A percentile compares a stretch with the other conserved stretches of the same genome.
These are phyloP conservation scores for Rhinella marina DNA, from an alignment of 2,797 vertebrate genomes.

Conservation along the genomic window DNA sequence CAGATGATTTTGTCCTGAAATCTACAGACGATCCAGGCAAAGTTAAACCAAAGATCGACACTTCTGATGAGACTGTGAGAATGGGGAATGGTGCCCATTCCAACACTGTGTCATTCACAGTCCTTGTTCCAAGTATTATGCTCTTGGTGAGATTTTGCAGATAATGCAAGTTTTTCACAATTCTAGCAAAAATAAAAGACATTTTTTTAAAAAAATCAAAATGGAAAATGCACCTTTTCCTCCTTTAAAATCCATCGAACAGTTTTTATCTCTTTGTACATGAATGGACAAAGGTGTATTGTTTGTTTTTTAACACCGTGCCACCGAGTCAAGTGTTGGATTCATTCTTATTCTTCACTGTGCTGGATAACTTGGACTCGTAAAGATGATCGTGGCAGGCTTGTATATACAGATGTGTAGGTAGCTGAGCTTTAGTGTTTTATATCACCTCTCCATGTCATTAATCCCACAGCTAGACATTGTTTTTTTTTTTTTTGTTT, in stretches of 20 bases:
- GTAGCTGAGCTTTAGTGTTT: conserved; percentile 76
- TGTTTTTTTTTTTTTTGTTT: conserved; percentile 60
- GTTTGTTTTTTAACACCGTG: conserved; percentile 75
- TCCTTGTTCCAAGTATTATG: conserved; percentile 70
- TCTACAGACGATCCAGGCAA: conserved; percentile 68
- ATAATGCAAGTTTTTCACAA: conserved; percentile 76
- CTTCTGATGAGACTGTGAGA: conserved; percentile 63
- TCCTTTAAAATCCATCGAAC: conserved; percentile 78
- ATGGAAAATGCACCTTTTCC: conserved; percentile 76
- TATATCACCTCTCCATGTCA: conserved; percentile 71
- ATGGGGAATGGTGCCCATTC: conserved; percentile 64
- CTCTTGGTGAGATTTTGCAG: conserved; percentile 73
- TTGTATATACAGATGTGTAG: conserved; percentile 79
- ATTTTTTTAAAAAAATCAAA: conserved; percentile 66
- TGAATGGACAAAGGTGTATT: conserved; percentile 79
- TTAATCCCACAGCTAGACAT: conserved; percentile 69
- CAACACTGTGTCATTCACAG: conserved; percentile 65
- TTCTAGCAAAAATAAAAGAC: conserved; percentile 35
- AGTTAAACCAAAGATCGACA: conserved; percentile 57
- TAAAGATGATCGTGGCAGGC: conserved; percentile 71
- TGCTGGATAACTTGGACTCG: conserved; percentile 63
- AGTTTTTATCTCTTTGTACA: conserved; percentile 77
- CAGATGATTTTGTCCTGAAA: conserved; percentile 84
- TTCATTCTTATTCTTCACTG: conserved; percentile 34
- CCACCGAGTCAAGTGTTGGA: conserved; percentile 75